These are phyloP conservation scores for Silurus lanzhouensis DNA, from an alignment of 2,797 vertebrate species.

Conservation along the genomic window DNA sequence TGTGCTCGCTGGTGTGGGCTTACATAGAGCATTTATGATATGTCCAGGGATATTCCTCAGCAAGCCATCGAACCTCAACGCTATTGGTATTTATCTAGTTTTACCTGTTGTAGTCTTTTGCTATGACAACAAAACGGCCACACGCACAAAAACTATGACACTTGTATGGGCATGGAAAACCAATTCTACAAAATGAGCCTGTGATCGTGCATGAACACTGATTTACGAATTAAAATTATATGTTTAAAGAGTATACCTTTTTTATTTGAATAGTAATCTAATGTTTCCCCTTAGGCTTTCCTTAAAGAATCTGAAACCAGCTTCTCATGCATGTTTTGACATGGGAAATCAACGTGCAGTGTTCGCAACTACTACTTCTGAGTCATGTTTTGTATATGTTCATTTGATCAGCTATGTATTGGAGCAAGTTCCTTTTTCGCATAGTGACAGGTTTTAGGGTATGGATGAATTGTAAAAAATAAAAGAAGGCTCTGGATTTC, in stretches of 20 bases:
- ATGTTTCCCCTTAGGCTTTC: conserved; percentile 13
- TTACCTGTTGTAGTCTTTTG: not conserved
- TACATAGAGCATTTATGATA: not conserved
- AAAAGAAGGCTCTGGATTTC: not conserved
- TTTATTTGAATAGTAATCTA: not conserved
- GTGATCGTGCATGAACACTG: not conserved
- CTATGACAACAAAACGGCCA: not conserved
- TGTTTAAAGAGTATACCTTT: conserved; percentile 10
- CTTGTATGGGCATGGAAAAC: not conserved
- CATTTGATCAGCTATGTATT: not conserved
- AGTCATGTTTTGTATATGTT: not conserved
- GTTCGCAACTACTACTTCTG: not conserved
- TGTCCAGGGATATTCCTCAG: not conserved
- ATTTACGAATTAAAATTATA: conserved; percentile 1
- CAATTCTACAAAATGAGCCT: not conserved
- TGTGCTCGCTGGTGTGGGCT: not conserved
- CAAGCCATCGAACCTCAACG: not conserved
- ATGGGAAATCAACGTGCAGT: not conserved
- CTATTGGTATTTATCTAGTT: not conserved
- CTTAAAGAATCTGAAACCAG: not conserved
- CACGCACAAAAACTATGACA: not conserved
- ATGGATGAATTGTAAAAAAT: not conserved
- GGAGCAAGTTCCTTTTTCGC: not conserved
- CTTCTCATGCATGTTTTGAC: conserved; percentile 37
- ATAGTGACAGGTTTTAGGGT: not conserved